Base-by-base conservation (phyloP, 2,113 vertebrate genomes). In the Antechinus stuartii region DNA sequence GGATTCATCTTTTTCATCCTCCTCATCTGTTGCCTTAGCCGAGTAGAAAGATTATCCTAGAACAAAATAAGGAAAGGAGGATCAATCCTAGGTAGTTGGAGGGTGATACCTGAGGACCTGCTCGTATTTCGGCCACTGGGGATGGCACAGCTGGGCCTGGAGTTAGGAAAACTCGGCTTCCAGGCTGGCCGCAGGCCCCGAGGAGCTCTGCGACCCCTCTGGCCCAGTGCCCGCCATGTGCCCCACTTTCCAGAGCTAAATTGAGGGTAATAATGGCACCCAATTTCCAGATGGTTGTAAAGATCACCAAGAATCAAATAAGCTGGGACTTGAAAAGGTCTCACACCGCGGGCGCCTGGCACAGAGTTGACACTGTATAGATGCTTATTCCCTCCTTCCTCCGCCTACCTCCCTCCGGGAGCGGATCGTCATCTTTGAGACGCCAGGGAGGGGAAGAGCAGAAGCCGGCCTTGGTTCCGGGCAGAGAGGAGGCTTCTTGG, bases 21-120 rank as follows among this genome's bases (percentile, higher is more conserved):
- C 89, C 35, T 95, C 30, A 54, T 92, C 92, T 97, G 96, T 96
- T 92, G 96, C 56, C n/a, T 94, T 96, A 91, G 27, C 57, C 50
- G n/a, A 89, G n/a, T 93, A 93, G 76, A 90, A 95, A 92, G 54
- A 93, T 92, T 96, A 92, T 93, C 54, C 54, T 53, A 42, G 68
- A 14, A 55, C 94, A 47, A 91, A 89, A 94, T 47, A 50, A 24
- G 94, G 50, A 95, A 57, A 54, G 61, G 93, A 94, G 92, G 90
- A 76, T 91, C 84, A 56, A 35, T 92, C 25, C 53, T 76, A 50
- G 53, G 92, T 89, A 54, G 52, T 61, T 91, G 56, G 89, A 46
- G 93, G 55, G 68, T 92, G 92, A 89, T 68, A 91, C 42, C 56
- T 89, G 92, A 93, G 54, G 55, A 53, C 35, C 94, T 89, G 46